phyloP scores from a whole-genome alignment of 64 coral and sea anemone genomes.

The Pachyseris speciosa region DNA sequence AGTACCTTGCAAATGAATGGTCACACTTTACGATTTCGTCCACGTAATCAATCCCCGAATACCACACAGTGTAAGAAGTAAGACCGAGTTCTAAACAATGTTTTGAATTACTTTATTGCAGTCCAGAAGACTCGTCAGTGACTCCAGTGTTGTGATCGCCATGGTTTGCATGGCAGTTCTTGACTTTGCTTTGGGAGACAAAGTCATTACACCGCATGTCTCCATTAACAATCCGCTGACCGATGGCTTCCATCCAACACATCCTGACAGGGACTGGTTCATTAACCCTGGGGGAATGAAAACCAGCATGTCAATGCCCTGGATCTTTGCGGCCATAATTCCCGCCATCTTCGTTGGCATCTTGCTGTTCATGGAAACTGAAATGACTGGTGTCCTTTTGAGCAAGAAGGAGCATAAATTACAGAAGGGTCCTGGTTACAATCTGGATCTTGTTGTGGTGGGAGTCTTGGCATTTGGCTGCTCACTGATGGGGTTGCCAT shows the following conservation, averaged over 20 bases:
- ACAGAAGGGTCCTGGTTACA: conserved; percentile 81
- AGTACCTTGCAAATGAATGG: not conserved
- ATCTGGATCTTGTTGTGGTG: conserved; percentile 82
- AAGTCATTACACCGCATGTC: conserved; percentile 58
- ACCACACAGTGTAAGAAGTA: too few relatives aligned
- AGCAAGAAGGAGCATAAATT: conserved; percentile 88
- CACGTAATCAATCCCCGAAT: not conserved
- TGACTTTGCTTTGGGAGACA: conserved; percentile 66
- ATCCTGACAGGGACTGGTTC: conserved; percentile 68
- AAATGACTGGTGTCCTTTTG: conserved; percentile 77
- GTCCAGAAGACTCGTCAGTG: conserved; percentile 77
- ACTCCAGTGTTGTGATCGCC: conserved; percentile 79
- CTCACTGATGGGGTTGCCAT: conserved; percentile 81
- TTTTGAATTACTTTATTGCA: conserved; percentile 9
- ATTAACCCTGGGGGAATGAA: conserved; percentile 71
- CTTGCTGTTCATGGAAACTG: conserved; percentile 89
- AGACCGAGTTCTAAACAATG: not conserved
- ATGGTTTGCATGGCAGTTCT: conserved; percentile 67
- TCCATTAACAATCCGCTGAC: conserved; percentile 42
- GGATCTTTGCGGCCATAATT: conserved; percentile 90
- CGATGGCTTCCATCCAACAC: conserved; percentile 49
- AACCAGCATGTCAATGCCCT: conserved; percentile 50
- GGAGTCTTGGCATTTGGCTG: conserved; percentile 65
- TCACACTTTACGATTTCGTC: not conserved
- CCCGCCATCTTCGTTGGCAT: conserved; percentile 88